phyloP scores from a whole-genome alignment of 1,140 invertebrate genomes.

The Drosophila kurseongensis region DNA sequence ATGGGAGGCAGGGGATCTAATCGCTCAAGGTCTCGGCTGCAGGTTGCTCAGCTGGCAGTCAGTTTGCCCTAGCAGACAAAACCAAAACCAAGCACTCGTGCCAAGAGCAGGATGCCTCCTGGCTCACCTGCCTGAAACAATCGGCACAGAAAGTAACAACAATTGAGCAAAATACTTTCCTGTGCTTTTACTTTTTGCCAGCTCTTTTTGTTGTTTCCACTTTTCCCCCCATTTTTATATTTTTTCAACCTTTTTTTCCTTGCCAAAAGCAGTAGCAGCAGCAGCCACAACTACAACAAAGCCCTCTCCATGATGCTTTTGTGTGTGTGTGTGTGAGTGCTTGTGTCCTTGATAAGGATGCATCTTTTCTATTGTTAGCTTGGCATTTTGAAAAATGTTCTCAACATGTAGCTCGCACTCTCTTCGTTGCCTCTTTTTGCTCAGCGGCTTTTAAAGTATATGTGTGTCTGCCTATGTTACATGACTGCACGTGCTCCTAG shows the following conservation, averaged over 20 bases:
- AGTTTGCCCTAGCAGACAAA: constrained; percentile 41
- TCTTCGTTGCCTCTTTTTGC: constrained; percentile 10
- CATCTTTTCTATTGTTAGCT: constrained; percentile 81
- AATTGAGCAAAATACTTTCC: constrained; percentile 79
- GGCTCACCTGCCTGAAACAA: constrained; percentile 54
- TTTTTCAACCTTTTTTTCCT: constrained; percentile 13
- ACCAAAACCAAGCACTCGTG: constrained; percentile 63
- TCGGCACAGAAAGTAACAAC: constrained; percentile 78
- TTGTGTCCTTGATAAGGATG: constrained; percentile 80
- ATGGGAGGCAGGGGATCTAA: constrained; percentile 30
- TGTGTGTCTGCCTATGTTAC: constrained; percentile 52
- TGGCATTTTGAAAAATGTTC: constrained; percentile 79
- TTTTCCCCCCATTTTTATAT: constrained; percentile 6
- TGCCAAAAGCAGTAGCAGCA: constrained; percentile 55
- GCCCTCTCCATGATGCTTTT: constrained; percentile 25
- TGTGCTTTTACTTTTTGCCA: constrained; percentile 52
- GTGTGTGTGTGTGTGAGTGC: constrained; percentile 28
- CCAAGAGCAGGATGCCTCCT: constrained; percentile 64
- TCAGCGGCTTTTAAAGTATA: constrained; percentile 66
- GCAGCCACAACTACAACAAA: constrained; percentile 16
- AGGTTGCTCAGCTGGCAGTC: constrained; percentile 52
- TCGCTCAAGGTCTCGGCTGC: constrained; percentile 65
- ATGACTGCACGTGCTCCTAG: constrained; percentile 50
- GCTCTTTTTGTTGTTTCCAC: constrained; percentile 13
- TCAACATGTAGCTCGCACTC: constrained; percentile 31